Percentiles rank a stretch among this genome's conserved stretches.
phyloP scores from a whole-genome alignment of 37 sponge, comb jelly and placozoan genomes.

The Tethya wilhelma region DNA sequence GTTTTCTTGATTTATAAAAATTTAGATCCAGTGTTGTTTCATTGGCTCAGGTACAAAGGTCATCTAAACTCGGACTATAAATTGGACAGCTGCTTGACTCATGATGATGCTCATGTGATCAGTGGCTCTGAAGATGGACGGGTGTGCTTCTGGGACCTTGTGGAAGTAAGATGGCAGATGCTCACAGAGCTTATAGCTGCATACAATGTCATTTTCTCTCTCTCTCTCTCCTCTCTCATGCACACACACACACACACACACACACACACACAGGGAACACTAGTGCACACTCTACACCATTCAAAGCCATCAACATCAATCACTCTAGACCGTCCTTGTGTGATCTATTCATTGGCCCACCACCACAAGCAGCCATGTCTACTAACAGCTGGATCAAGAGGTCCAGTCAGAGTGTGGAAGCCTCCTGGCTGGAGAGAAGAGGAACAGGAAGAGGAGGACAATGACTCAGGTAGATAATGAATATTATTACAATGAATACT shows the following conservation, averaged over 20 bases:
- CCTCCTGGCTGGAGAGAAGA: conserved; percentile 13
- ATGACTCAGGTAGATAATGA: no score
- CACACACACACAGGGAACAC: conserved; percentile 43
- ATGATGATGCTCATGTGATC: conserved; percentile 83
- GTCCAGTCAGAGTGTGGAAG: conserved; percentile 87
- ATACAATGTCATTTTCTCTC: background rate
- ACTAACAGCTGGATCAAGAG: conserved; percentile 76
- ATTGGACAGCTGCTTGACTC: conserved; percentile 78
- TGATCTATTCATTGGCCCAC: conserved; percentile 80
- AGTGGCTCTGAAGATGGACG: conserved; percentile 94
- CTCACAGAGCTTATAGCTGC: background rate
- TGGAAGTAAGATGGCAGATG: conserved; percentile 85
- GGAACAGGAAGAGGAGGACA: conserved; percentile 29
- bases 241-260: no score
- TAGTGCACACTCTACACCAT: conserved; percentile 42
- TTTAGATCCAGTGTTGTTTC: no score
- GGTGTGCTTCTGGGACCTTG: conserved; percentile 93
- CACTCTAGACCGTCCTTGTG: conserved; percentile 22
- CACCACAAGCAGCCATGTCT: conserved; percentile 82
- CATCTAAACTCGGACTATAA: conserved; percentile 84
- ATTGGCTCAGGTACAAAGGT: conserved; percentile 83
- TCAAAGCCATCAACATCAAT: background rate
- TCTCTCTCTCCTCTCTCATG: background rate
- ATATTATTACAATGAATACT: no score
- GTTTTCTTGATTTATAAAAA: no score